phyloP scores from a whole-genome alignment of 1,140 invertebrate species.

The Pachypeltis micranthus region DNA sequence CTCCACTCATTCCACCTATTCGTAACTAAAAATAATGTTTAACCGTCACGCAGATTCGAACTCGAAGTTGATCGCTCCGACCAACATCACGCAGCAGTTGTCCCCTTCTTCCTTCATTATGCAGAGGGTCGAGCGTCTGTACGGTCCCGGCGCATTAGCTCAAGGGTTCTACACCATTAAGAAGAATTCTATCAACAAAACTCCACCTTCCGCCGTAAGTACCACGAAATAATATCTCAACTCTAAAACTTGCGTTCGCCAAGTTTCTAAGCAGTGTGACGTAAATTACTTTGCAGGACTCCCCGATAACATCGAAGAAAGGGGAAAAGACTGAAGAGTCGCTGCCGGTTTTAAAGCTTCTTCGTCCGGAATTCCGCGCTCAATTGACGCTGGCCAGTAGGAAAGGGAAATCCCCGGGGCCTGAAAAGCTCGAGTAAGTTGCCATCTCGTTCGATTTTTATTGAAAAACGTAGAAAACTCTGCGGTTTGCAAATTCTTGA shows the following conservation, averaged over 20 bases:
- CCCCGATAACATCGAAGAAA: too few species aligned
- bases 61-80: conserved; percentile 3
- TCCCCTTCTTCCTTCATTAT: conserved; percentile 58
- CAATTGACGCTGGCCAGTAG: conserved; percentile 52
- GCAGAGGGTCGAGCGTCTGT: conserved; percentile 72
- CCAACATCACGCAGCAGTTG: conserved; percentile 2
- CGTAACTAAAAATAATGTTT: too few species aligned
- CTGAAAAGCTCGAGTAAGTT: background rate
- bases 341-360: conserved; percentile 62
- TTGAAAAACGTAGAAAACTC: too few species aligned
- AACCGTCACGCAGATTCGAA: too few species aligned
- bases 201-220: too few species aligned
- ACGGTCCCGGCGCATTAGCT: conserved; percentile 69
- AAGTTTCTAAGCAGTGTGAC: too few species aligned
- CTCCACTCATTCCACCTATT: too few species aligned
- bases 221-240: too few species aligned
- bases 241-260: too few species aligned
- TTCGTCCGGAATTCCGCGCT: conserved; percentile 70
- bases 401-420: background rate
- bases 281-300: too few species aligned
- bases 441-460: too few species aligned
- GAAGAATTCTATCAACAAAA: background rate
- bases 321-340: conserved; percentile 36
- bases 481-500: too few species aligned
- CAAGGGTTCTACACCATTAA: conserved; percentile 59